Conservation (phyloP, 2,888 invertebrate species). For the Melipona bicolor region DNA sequence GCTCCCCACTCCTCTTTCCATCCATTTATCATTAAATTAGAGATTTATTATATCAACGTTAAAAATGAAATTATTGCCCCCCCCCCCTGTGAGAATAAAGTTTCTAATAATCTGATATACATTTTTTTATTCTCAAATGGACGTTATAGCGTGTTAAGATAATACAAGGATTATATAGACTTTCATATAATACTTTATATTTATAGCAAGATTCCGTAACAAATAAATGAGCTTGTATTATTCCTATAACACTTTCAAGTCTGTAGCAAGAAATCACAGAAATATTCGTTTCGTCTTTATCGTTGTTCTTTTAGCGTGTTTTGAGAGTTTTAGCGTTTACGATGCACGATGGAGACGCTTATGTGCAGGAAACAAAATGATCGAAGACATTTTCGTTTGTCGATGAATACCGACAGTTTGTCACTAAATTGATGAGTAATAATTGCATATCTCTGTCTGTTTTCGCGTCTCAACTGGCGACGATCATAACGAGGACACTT, state of each 20-base stretch:
- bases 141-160: constrained; percentile 65
- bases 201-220: constrained; percentile 61
- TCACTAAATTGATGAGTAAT: constrained; percentile 46
- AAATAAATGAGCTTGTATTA: constrained; percentile 67
- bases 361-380: background rate
- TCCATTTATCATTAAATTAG: constrained; percentile 55
- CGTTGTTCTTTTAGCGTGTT: constrained; percentile 27
- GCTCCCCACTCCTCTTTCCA: background rate
- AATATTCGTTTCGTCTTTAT: constrained; percentile 37
- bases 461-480: constrained; percentile 29
- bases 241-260: constrained; percentile 49
- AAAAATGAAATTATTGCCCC: constrained; percentile 44
- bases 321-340: constrained; percentile 13
- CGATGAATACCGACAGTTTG: constrained; percentile 34
- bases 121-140: constrained; percentile 67
- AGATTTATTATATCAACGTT: constrained; percentile 59
- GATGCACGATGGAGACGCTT: constrained; percentile 27
- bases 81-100: constrained; percentile 55
- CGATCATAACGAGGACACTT: background rate
- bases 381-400: constrained; percentile 30
- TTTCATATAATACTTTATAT: constrained; percentile 67
- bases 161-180: constrained; percentile 66
- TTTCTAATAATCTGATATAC: constrained; percentile 63
- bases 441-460: constrained; percentile 56
- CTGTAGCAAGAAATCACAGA: constrained; percentile 34